Conservation (phyloP, 2,888 invertebrate species). For the Calephelis perditalis region DNA sequence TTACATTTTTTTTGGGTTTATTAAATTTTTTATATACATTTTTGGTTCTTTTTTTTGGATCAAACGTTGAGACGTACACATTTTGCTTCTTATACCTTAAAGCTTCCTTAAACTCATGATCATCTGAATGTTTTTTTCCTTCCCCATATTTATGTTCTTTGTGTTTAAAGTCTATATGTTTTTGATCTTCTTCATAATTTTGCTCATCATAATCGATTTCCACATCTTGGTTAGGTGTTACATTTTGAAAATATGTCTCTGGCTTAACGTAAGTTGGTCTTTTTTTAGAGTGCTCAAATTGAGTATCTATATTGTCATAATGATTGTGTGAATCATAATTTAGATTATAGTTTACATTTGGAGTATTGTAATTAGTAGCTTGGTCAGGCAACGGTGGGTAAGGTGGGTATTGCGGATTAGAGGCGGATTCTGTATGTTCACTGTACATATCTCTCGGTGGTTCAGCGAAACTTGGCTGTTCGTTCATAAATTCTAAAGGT, state of each 20-base stretch:
- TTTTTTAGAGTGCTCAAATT: constrained; percentile 12
- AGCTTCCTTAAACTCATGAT: too few species aligned
- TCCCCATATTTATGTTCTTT: constrained; percentile 22
- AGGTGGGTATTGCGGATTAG: background rate
- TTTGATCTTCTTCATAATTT: constrained; percentile 1
- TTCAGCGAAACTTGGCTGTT: constrained; percentile 52
- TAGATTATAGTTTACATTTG: constrained; percentile 20
- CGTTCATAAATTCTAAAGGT: constrained; percentile 14
- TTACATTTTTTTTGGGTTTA: constrained; percentile 29
- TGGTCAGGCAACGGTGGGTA: constrained; percentile 55
- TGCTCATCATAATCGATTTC: constrained; percentile 11
- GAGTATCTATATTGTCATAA: constrained; percentile 15
- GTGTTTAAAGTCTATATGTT: background rate
- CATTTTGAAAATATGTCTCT: background rate
- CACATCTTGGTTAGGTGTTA: constrained; percentile 8
- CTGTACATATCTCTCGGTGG: constrained; percentile 43
- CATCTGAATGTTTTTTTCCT: constrained; percentile 17
- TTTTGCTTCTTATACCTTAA: background rate
- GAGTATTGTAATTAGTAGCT: constrained; percentile 46
- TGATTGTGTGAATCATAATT: constrained; percentile 7
- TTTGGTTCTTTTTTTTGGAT: constrained; percentile 38
- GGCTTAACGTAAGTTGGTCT: constrained; percentile 12
- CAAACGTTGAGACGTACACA: constrained; percentile 21
- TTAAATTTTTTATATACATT: constrained; percentile 28
- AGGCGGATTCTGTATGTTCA: constrained; percentile 28